Evolutionary conservation across 64 coral and sea anemone species (phyloP).

Genomic region (Montipora efflorescens): DNA sequence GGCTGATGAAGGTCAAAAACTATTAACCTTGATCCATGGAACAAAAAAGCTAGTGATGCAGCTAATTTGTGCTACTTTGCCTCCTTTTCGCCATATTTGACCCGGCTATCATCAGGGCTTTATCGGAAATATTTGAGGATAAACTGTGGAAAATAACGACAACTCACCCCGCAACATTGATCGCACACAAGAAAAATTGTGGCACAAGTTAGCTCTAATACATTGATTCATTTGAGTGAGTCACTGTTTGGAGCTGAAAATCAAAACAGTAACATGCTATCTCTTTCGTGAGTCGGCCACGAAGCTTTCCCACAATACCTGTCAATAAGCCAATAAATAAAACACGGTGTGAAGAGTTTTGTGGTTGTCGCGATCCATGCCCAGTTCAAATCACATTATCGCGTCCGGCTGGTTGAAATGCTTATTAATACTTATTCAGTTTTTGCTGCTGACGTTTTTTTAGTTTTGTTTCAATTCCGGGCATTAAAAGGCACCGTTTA

Average conservation of each 20-base stretch:
- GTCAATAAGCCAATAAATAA: conserved; percentile 54
- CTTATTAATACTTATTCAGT: background rate
- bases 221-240: background rate
- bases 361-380: conserved; percentile 9
- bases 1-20: no score
- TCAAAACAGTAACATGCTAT: background rate
- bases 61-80: no score
- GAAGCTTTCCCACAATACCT: background rate
- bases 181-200: background rate
- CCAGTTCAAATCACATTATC: conserved; percentile 19
- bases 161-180: background rate
- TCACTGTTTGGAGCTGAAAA: background rate
- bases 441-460: background rate
- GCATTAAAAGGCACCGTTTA: background rate
- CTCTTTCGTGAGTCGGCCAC: conserved; percentile 26
- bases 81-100: no score
- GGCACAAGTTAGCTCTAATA: background rate
- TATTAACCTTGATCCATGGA: no score
- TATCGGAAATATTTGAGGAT: no score
- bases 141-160: no score
- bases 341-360: conserved; percentile 40
- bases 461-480: background rate
- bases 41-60: no score
- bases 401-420: background rate
- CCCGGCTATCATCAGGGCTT: no score